Conservation (phyloP, 2,888 invertebrate genomes). For the Antheraea yamamai region DNA sequence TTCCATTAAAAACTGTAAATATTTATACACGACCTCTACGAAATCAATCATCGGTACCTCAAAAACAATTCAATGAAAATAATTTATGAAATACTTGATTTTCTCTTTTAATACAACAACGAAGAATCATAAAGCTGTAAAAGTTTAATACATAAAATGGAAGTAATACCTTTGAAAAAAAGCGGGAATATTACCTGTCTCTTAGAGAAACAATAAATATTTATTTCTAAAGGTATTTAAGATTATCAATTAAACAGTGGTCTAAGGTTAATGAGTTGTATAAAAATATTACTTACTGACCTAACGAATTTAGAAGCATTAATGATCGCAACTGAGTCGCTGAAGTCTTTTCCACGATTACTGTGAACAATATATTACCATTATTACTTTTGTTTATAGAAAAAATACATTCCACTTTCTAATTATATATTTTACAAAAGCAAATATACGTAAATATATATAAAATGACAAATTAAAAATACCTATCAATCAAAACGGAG, state of each 20-base stretch:
- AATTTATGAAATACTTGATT: no score
- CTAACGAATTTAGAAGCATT: neutral
- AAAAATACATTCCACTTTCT: neutral
- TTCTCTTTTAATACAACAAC: neutral
- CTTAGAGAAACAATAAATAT: neutral
- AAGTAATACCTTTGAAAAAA: neutral
- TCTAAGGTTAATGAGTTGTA: neutral
- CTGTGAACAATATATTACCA: conserved; percentile 11
- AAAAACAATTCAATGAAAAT: no score
- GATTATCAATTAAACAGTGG: neutral
- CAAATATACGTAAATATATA: neutral
- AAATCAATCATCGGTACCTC: no score
- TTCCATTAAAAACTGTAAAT: no score
- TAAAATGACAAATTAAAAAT: no score
- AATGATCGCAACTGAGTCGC: neutral
- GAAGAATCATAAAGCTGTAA: neutral
- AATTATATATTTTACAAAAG: neutral
- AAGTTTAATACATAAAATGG: neutral
- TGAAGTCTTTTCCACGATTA: neutral
- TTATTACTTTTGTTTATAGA: neutral
- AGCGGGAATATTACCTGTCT: neutral
- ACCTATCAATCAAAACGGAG: no score
- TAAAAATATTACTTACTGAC: neutral
- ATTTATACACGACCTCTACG: no score
- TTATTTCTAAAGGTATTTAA: neutral